Evolutionary conservation across 2,113 vertebrate genomes (phyloP).

Genomic region (Lethenteron reissneri): DNA sequence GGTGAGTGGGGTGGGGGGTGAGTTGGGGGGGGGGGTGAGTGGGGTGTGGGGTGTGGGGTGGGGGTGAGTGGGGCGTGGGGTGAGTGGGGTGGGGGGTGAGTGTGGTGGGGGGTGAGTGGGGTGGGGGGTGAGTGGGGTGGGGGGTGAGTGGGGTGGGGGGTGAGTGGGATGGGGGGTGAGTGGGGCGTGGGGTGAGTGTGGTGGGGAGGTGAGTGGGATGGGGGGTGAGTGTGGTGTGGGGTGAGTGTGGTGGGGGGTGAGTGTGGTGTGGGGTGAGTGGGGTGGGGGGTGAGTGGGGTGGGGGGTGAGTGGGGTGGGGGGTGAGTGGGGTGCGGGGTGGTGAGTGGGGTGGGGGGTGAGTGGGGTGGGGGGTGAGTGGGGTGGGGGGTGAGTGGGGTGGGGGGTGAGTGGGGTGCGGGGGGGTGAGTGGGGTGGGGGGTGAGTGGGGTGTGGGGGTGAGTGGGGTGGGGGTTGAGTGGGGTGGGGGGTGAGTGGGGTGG

Average conservation of each 20-base stretch:
- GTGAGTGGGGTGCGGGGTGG: neutral
- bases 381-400: too few relatives aligned
- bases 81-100: neutral
- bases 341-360: neutral
- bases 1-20: neutral
- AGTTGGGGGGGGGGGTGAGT: neutral
- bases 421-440: neutral
- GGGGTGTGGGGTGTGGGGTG: neutral
- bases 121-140: neutral
- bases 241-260: neutral
- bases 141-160: neutral
- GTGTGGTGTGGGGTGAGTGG: neutral
- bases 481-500: neutral
- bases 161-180: neutral
- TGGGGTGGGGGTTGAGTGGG: neutral
- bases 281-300: neutral
- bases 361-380: neutral
- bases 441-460: neutral
- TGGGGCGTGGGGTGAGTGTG: neutral
- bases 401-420: too few relatives aligned
- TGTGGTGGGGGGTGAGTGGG: too few relatives aligned
- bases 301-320: neutral
- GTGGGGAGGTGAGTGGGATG: neutral
- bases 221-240: neutral
- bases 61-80: neutral